Evolutionary conservation across 2,888 invertebrate genomes (phyloP).

Genomic region (Lochmaea capreae): DNA sequence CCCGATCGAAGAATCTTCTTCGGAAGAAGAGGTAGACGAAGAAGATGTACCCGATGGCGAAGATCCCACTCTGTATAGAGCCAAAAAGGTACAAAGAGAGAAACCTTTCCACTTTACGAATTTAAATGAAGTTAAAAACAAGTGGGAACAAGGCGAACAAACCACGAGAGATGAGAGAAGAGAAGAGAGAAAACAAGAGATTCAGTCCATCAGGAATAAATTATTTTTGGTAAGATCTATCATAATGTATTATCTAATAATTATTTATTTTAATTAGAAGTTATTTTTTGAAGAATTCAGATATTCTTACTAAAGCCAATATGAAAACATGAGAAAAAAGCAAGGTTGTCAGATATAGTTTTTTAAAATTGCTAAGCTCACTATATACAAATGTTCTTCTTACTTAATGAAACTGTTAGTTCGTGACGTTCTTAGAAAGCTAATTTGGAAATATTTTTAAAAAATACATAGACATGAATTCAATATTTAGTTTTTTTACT

Average conservation of each 20-base stretch:
- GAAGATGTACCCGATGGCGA: slow-evolving; percentile 68
- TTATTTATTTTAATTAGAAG: too few species aligned
- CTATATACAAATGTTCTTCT: too few species aligned
- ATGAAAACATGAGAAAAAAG: too few species aligned
- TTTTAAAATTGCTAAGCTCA: too few species aligned
- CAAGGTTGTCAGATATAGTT: too few species aligned
- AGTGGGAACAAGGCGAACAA: slow-evolving; percentile 79
- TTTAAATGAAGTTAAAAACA: slow-evolving; percentile 86
- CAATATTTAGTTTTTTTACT: neutral
- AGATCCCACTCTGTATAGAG: slow-evolving; percentile 65
- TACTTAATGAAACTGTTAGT: too few species aligned
- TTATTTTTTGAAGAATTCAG: too few species aligned
- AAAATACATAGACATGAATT: too few species aligned
- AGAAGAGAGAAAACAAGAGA: slow-evolving; percentile 88
- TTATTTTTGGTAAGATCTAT: slow-evolving; percentile 77
- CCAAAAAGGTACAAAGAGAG: slow-evolving; percentile 73
- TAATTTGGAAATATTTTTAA: too few species aligned
- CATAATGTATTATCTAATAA: neutral
- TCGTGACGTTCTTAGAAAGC: too few species aligned
- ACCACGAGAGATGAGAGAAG: slow-evolving; percentile 74
- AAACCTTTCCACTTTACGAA: slow-evolving; percentile 83
- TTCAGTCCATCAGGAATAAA: slow-evolving; percentile 85
- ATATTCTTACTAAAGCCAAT: too few species aligned
- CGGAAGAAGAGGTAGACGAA: slow-evolving; percentile 75
- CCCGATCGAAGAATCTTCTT: slow-evolving; percentile 77